Conservation (phyloP, 2,113 vertebrate genomes). For the Acrocephalus kingi region DNA sequence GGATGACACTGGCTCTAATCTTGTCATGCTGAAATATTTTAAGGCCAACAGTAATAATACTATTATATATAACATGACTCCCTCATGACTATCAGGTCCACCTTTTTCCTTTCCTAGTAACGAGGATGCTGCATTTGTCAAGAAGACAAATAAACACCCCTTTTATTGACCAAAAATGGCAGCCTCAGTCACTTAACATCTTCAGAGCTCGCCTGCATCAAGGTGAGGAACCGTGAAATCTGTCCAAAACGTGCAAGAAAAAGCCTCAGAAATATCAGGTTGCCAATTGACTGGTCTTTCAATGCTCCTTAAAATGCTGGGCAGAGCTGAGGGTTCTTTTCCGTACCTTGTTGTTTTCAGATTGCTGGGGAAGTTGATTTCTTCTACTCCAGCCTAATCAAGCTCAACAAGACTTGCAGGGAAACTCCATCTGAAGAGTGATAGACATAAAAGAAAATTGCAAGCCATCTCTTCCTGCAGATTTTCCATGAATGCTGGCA, state of each 20-base stretch:
- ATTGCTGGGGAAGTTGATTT: background rate
- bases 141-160: conserved; percentile 46
- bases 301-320: background rate
- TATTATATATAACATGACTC: conserved; percentile 51
- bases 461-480: background rate
- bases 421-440: background rate
- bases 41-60: conserved; percentile 39
- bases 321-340: background rate
- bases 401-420: background rate
- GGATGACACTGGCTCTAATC: conserved; percentile 62
- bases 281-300: background rate
- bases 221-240: background rate
- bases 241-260: background rate
- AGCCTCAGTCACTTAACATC: background rate
- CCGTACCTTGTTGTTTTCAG: background rate
- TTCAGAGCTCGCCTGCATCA: background rate
- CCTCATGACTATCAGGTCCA: background rate
- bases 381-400: background rate
- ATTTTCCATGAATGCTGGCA: background rate
- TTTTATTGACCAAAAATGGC: background rate
- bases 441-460: background rate
- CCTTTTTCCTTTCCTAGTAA: conserved; percentile 19
- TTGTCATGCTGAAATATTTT: conserved; percentile 60
- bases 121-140: conserved; percentile 5
- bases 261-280: background rate